Evolutionary conservation across 2,113 vertebrate genomes (phyloP).

Genomic region (Strigops habroptila): DNA sequence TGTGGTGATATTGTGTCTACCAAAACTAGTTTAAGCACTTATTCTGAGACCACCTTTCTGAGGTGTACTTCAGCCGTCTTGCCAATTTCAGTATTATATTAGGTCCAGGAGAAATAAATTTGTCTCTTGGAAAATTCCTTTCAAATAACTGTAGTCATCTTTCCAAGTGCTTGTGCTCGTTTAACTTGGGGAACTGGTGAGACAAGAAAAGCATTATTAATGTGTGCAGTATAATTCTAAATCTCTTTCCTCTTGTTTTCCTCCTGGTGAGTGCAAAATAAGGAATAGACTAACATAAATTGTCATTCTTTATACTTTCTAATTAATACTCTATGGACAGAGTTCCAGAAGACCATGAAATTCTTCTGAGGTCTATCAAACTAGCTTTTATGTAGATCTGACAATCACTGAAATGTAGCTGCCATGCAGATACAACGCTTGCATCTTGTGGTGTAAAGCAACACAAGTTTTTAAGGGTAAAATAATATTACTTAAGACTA

Average conservation of each 20-base stretch:
- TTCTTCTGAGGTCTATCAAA: neutral
- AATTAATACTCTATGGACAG: neutral
- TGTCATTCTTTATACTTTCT: neutral
- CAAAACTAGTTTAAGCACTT: neutral
- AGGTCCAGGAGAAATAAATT: neutral
- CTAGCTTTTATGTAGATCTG: neutral
- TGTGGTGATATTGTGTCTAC: neutral
- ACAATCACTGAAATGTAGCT: neutral
- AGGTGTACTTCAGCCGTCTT: neutral
- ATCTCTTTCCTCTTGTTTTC: neutral
- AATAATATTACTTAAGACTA: neutral
- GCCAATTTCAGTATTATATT: neutral
- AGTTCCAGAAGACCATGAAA: neutral
- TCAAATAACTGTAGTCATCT: neutral
- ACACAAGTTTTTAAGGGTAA: neutral
- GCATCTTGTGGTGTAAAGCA: neutral
- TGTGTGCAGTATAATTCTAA: neutral
- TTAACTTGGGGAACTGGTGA: neutral
- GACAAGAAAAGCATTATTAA: neutral
- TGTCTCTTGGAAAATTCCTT: neutral
- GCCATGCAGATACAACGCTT: neutral
- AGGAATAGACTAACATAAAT: neutral
- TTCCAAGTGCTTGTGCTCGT: neutral
- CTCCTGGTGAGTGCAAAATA: neutral
- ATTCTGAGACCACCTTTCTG: neutral